phyloP scores from a whole-genome alignment of 2,888 invertebrate genomes.

The Drosophila ustulata region DNA sequence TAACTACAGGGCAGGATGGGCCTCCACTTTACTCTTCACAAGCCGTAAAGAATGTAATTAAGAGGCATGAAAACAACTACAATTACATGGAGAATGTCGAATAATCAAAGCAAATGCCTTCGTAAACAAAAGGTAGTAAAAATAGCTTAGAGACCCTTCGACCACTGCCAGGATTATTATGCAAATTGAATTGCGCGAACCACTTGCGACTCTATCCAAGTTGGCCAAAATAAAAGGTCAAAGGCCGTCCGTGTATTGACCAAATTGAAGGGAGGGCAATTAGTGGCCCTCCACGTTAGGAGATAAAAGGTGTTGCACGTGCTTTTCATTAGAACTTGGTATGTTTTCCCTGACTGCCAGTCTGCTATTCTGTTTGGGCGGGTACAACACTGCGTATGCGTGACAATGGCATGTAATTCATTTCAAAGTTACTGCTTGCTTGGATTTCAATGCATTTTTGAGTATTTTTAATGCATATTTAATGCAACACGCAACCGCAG shows the following conservation, averaged over 20 bases:
- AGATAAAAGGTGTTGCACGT: constrained; percentile 42
- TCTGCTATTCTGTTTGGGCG: background rate
- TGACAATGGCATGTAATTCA: constrained; percentile 59
- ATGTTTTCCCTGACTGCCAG: background rate
- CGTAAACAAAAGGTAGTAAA: constrained; percentile 48
- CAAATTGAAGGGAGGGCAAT: constrained; percentile 23
- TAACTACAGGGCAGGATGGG: constrained; percentile 3
- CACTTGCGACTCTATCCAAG: constrained; percentile 1
- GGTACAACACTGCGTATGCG: constrained; percentile 55
- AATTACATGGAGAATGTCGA: constrained; percentile 37
- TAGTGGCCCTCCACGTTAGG: constrained; percentile 9
- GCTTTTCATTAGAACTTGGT: background rate
- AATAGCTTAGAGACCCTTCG: constrained; percentile 46
- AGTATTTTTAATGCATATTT: constrained; percentile 70
- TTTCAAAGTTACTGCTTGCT: constrained; percentile 20
- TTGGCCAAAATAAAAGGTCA: constrained; percentile 59
- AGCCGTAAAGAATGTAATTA: constrained; percentile 60
- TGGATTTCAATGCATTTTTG: constrained; percentile 68
- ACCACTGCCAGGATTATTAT: constrained; percentile 56
- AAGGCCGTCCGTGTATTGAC: constrained; percentile 33
- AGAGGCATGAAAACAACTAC: constrained; percentile 50
- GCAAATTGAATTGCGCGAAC: constrained; percentile 65
- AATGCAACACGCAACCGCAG: constrained; percentile 71
- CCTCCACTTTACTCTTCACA: constrained; percentile 7
- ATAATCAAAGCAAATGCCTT: constrained; percentile 47